phyloP scores from a whole-genome alignment of 2,888 invertebrate genomes.

The Epinotia demarniana region DNA sequence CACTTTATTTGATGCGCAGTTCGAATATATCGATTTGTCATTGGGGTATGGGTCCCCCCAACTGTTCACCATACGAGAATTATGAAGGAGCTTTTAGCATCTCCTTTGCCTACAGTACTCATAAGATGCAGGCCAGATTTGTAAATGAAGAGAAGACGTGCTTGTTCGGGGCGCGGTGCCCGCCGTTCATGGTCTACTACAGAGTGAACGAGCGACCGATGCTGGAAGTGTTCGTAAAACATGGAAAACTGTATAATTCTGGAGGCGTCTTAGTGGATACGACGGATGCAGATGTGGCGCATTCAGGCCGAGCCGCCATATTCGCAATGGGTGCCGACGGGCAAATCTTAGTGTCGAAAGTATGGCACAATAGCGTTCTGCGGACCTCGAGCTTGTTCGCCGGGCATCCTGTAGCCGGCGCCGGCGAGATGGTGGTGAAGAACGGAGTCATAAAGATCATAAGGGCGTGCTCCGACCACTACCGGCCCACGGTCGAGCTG shows the following conservation, averaged over 20 bases:
- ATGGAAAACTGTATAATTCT: conserved; percentile 1
- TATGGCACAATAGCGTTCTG: background rate
- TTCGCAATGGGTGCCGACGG: conserved; percentile 3
- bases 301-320: background rate
- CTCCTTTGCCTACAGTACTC: conserved; percentile 1
- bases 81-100: background rate
- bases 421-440: conserved; percentile 10
- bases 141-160: conserved; percentile 2
- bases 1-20: background rate
- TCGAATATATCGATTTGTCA: background rate
- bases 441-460: conserved; percentile 1
- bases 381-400: conserved; percentile 8
- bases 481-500: background rate
- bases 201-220: background rate
- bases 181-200: background rate
- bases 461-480: conserved; percentile 3
- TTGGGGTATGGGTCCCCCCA: background rate
- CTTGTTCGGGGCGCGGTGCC: background rate
- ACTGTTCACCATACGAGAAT: background rate
- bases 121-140: conserved; percentile 2
- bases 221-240: background rate
- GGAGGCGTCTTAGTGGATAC: background rate
- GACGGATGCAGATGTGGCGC: background rate
- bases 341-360: conserved; percentile 9
- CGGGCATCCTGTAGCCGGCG: background rate